phyloP scores from a whole-genome alignment of 2,888 invertebrate species.

The Tineola bisselliella region DNA sequence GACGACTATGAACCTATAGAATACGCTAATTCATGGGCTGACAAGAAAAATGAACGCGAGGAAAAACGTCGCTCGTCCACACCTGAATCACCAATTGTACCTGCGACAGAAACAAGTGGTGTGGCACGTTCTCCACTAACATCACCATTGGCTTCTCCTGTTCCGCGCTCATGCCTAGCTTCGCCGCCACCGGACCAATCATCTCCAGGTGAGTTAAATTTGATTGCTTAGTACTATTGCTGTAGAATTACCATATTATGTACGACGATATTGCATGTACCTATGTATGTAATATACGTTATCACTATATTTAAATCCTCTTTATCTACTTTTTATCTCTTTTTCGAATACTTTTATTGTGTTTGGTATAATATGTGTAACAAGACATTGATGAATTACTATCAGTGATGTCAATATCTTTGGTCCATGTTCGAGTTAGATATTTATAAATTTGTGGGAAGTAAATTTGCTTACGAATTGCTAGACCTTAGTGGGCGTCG shows the following conservation, averaged over 20 bases:
- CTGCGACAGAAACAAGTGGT: conserved; percentile 32
- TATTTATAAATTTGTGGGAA: conserved; percentile 24
- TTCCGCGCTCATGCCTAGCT: conserved; percentile 34
- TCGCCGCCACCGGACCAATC: conserved; percentile 35
- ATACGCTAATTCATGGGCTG: conserved; percentile 46
- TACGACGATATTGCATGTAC: conserved; percentile 8
- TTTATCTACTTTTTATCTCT: conserved; percentile 27
- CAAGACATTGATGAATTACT: not conserved
- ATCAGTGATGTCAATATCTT: not conserved
- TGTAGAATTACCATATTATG: too few relatives aligned
- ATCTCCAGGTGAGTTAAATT: conserved; percentile 41
- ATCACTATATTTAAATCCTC: too few relatives aligned
- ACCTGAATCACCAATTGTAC: conserved; percentile 39
- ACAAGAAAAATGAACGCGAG: conserved; percentile 25
- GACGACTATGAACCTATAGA: conserved; percentile 44
- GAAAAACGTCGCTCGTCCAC: conserved; percentile 48
- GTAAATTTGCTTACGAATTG: conserved; percentile 16
- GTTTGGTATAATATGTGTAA: not conserved
- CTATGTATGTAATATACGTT: not conserved
- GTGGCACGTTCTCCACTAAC: conserved; percentile 38
- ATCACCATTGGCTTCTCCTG: conserved; percentile 50
- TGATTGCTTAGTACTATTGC: too few relatives aligned
- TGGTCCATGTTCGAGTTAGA: not conserved
- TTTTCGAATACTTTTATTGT: not conserved
- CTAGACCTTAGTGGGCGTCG: conserved; percentile 38